Base-by-base conservation (phyloP, 2,113 vertebrate species). In the Chamaea fasciata region DNA sequence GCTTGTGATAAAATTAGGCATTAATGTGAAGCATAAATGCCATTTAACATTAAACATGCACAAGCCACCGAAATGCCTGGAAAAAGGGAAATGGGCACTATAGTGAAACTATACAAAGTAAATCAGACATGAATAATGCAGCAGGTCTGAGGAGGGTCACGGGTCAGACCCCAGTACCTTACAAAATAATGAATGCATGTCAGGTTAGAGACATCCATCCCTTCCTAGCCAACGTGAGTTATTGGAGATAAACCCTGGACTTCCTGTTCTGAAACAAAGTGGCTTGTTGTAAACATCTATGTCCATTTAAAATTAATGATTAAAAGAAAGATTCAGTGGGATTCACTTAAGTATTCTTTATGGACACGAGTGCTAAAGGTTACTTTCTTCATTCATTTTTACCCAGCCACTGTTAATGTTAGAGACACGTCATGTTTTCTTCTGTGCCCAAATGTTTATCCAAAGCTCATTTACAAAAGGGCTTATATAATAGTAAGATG, bases 171-270 rank as follows among this genome's bases (percentile, higher is more conserved):
- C 91, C 93, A 79, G 90, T 96, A 96, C 95, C 97, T 97, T 87
- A 86, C 94, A 96, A 96, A 97, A 98, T 98, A 98, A 98, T 97
- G 93, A 98, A 98, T 98, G 97, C 97, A 96, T 93, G 80, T 93
- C 96, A 95, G 96, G 93, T 87, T 97, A 53, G 94, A 95, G 86
- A 95, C 97, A 97, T 95, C 95, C 94, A 97, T 97, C 95, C 98
- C 96, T 94, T 97, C 96, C 88, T 68, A 92, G 94, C 91, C 87
- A 97, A 92, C 49, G 87, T 97, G 94, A 98, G 95, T 97, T 97
- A 98, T 97, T 97, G 97, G 82, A 97, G 96, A 97, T 95, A 96
- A 98, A 98, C 96, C 97, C 93, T 96, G 90, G 95, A 94, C 94
- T 98, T 98, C 97, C 97, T 98, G 94, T 92, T 97, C 96, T 95